Percentiles rank a stretch among this genome's conserved stretches.
Conservation (phyloP, 30 jellyfish, hydroid and myxozoan genomes). For the Pelagia noctiluca region DNA sequence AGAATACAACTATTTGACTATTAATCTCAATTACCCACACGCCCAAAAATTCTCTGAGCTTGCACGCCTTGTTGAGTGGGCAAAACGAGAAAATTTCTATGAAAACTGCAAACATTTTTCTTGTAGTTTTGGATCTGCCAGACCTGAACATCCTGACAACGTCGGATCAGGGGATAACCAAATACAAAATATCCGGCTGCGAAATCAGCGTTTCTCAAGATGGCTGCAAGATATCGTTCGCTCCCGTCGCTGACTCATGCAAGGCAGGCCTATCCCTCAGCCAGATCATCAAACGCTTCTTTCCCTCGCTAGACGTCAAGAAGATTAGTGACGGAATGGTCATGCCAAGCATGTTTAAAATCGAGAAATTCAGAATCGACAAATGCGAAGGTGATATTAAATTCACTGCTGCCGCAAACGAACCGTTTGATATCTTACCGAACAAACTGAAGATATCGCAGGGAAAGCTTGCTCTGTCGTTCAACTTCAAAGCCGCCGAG, state of each 20-base stretch:
- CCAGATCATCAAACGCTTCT: constrained; percentile 45
- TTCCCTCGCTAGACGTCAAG: constrained; percentile 53
- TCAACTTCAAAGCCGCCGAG: constrained; percentile 58
- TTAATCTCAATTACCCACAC: no score
- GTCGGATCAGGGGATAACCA: constrained; percentile 38
- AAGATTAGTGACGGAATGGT: constrained; percentile 53
- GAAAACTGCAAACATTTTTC: no score
- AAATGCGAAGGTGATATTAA: constrained; percentile 77
- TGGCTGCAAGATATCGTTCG: constrained; percentile 70
- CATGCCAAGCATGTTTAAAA: constrained; percentile 63
- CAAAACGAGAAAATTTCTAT: no score
- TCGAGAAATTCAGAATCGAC: constrained; percentile 54
- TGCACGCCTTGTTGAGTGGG: no score
- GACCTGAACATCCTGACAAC: constrained; percentile 44
- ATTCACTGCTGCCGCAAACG: constrained; percentile 74
- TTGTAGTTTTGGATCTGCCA: constrained; percentile 34
- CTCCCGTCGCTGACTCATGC: constrained; percentile 60
- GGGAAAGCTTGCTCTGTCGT: constrained; percentile 52
- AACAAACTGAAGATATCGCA: constrained; percentile 61
- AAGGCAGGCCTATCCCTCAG: constrained; percentile 49
- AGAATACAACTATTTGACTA: no score
- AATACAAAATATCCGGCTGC: constrained; percentile 72
- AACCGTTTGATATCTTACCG: constrained; percentile 78
- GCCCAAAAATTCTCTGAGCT: no score
- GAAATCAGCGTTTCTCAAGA: constrained; percentile 62